These are phyloP conservation scores for Atlantisia rogersi DNA, from an alignment of 2,113 vertebrate genomes.

Conservation along the genomic window DNA sequence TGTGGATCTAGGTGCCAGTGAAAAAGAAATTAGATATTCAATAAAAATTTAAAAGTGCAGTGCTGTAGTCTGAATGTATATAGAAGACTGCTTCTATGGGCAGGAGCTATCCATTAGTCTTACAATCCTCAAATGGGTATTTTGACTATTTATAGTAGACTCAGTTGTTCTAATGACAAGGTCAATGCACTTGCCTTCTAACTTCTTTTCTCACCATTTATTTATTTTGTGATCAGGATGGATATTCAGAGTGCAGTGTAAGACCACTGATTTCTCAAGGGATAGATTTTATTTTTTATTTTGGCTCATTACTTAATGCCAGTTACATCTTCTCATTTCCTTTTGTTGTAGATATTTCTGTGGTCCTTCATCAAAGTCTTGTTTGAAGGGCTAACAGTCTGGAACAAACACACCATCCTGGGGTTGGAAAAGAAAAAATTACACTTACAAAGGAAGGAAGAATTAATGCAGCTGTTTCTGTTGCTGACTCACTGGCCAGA, in stretches of 20 bases:
- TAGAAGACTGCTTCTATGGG: not conserved
- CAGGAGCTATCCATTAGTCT: not conserved
- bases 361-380: not conserved
- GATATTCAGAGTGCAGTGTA: not conserved
- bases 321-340: not conserved
- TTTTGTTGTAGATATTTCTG: not conserved
- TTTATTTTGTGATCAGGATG: not conserved
- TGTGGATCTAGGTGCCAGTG: not conserved
- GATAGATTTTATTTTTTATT: not conserved
- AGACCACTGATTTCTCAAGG: not conserved
- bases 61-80: not conserved
- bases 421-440: not conserved
- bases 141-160: not conserved
- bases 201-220: not conserved
- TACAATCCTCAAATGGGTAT: not conserved
- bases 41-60: not conserved
- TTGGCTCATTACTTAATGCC: not conserved
- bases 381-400: not conserved
- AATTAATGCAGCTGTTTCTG: constrained; percentile 4
- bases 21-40: not conserved
- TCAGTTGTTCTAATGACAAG: not conserved
- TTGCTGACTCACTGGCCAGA: not conserved
- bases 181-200: not conserved
- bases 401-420: not conserved
- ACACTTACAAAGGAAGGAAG: not conserved